phyloP scores from a whole-genome alignment of 2,888 invertebrate genomes.

The Polyommatus icarus region DNA sequence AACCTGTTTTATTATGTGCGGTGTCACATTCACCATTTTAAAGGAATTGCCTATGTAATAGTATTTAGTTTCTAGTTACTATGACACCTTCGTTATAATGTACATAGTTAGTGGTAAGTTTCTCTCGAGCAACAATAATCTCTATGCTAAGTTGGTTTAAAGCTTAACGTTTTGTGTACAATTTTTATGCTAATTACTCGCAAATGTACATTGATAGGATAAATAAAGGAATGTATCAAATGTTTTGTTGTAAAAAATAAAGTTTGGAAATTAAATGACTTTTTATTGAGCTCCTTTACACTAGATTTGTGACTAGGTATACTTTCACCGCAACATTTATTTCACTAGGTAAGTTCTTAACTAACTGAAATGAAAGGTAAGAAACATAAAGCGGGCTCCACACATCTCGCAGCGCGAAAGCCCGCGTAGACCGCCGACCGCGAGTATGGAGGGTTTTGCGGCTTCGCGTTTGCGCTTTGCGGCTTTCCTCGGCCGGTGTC shows the following conservation, averaged over 20 bases:
- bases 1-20: no score
- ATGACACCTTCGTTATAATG: background rate
- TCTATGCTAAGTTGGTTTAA: no score
- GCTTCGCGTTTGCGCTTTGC: no score
- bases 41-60: background rate
- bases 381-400: no score
- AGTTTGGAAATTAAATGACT: conserved; percentile 48
- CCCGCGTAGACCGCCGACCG: no score
- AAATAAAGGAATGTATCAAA: conserved; percentile 53
- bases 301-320: no score
- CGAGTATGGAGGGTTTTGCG: no score
- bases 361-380: no score
- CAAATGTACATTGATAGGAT: conserved; percentile 49
- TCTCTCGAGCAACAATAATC: background rate
- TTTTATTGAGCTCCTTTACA: conserved; percentile 36
- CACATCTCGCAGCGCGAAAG: no score
- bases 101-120: conserved; percentile 8
- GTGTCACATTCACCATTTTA: background rate
- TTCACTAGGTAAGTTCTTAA: no score
- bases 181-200: conserved; percentile 33
- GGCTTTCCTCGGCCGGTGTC: no score
- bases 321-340: no score
- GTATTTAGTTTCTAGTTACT: background rate
- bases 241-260: conserved; percentile 65
- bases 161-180: conserved; percentile 28